These are phyloP conservation scores for Onchidella celtica DNA, from an alignment of 2,888 invertebrate species.

Conservation along the genomic window DNA sequence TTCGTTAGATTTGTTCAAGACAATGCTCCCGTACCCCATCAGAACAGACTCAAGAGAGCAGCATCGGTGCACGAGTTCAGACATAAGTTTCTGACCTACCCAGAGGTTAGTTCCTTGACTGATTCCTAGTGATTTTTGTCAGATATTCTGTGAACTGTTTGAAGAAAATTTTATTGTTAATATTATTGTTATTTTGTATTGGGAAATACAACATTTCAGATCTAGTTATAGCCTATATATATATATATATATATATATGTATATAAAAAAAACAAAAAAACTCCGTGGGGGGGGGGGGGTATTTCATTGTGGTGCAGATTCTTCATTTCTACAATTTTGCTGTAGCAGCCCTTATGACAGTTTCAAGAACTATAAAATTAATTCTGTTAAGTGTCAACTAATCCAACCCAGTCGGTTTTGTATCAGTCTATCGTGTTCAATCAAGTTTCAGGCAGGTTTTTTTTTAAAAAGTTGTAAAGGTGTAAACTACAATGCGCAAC, in stretches of 20 bases:
- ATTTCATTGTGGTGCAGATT: too few relatives aligned
- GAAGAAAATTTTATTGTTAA: too few relatives aligned
- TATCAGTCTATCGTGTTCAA: too few relatives aligned
- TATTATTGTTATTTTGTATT: background rate
- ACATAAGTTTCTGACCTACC: slow-evolving; percentile 29
- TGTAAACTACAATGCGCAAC: too few relatives aligned
- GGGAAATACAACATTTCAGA: background rate
- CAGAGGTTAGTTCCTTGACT: background rate
- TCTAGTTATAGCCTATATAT: background rate
- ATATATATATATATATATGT: background rate
- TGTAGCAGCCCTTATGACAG: too few relatives aligned
- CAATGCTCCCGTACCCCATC: background rate
- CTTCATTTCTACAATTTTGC: too few relatives aligned
- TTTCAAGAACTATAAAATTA: too few relatives aligned
- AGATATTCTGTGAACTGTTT: background rate
- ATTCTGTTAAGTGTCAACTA: too few relatives aligned
- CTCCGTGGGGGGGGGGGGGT: too few relatives aligned
- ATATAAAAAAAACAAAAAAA: background rate
- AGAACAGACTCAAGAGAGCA: background rate
- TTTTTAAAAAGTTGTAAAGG: too few relatives aligned
- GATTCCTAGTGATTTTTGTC: background rate
- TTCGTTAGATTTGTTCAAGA: slow-evolving; percentile 22
- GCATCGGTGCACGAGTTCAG: slow-evolving; percentile 4
- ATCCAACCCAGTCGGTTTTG: too few relatives aligned
- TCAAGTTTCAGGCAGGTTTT: too few relatives aligned